Percentiles rank a stretch among this genome's conserved stretches.
These are phyloP conservation scores for Drosophila pegasa DNA, from an alignment of 2,888 invertebrate species.

Conservation along the genomic window DNA sequence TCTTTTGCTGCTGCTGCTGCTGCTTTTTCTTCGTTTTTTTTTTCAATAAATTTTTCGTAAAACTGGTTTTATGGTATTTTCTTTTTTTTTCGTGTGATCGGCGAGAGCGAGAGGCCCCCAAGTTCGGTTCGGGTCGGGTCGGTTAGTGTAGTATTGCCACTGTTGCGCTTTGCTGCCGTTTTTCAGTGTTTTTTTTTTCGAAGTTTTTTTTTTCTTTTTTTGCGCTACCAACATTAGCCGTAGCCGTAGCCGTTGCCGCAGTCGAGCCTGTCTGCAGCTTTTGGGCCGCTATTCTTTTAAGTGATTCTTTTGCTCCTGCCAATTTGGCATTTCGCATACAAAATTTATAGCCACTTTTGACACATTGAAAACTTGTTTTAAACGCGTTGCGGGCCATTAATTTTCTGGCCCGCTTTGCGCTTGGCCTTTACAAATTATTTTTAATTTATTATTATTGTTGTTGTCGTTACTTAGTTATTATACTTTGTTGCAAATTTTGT, in stretches of 20 bases:
- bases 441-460: constrained; percentile 26
- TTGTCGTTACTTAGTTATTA: constrained; percentile 29
- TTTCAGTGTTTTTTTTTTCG: constrained; percentile 27
- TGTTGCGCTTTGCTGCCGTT: constrained; percentile 69
- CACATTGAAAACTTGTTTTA: constrained; percentile 73
- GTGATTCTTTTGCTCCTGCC: constrained; percentile 77
- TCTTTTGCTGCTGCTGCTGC: constrained; percentile 54
- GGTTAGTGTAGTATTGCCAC: constrained; percentile 59
- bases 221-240: constrained; percentile 71
- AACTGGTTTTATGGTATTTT: constrained; percentile 83
- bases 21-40: constrained; percentile 53
- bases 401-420: constrained; percentile 31
- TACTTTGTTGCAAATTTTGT: constrained; percentile 56
- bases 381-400: constrained; percentile 59
- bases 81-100: constrained; percentile 54
- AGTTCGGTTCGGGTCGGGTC: constrained; percentile 52
- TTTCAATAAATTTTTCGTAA: constrained; percentile 72
- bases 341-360: constrained; percentile 73
- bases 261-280: constrained; percentile 41
- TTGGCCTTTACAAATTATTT: constrained; percentile 14
- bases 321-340: constrained; percentile 52
- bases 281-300: constrained; percentile 52
- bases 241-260: constrained; percentile 31
- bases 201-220: constrained; percentile 30
- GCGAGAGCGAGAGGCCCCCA: constrained; percentile 40